phyloP scores from a whole-genome alignment of 2,888 invertebrate species.

The Eumacrocentrus americanus region DNA sequence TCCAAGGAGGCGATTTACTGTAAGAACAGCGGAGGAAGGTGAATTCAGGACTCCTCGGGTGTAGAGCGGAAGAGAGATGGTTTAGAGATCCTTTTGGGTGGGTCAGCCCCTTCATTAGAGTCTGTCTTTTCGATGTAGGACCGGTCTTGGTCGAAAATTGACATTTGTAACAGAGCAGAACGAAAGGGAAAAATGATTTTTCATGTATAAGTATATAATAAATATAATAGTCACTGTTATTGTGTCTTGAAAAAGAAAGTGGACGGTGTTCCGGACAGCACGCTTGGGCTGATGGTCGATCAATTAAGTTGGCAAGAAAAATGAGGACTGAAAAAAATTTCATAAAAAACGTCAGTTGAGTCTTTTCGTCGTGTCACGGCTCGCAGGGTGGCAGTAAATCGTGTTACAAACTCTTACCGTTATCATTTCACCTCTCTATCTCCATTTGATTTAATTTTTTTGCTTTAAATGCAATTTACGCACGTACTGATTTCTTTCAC shows the following conservation, averaged over 20 bases:
- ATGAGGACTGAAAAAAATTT: conserved; percentile 5
- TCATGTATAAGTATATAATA: not conserved
- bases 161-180: not conserved
- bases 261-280: not conserved
- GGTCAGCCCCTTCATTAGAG: not conserved
- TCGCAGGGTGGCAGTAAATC: conserved; percentile 36
- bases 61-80: conserved; percentile 17
- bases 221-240: not conserved
- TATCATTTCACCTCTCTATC: conserved; percentile 33
- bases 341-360: conserved; percentile 17
- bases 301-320: conserved; percentile 33
- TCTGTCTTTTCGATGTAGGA: conserved; percentile 16
- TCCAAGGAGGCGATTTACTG: conserved; percentile 26
- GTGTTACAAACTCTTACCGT: conserved; percentile 33
- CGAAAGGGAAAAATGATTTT: not conserved
- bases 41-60: not conserved
- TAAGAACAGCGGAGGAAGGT: conserved; percentile 2
- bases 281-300: conserved; percentile 30
- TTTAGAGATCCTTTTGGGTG: conserved; percentile 22
- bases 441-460: conserved; percentile 19
- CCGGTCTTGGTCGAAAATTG: conserved; percentile 10
- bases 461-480: conserved; percentile 6
- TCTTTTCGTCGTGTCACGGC: conserved; percentile 36
- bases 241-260: not conserved
- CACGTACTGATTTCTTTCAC: conserved; percentile 12